These are phyloP conservation scores for Liposcelis brunnea DNA, from an alignment of 2,888 invertebrate species.

Conservation along the genomic window DNA sequence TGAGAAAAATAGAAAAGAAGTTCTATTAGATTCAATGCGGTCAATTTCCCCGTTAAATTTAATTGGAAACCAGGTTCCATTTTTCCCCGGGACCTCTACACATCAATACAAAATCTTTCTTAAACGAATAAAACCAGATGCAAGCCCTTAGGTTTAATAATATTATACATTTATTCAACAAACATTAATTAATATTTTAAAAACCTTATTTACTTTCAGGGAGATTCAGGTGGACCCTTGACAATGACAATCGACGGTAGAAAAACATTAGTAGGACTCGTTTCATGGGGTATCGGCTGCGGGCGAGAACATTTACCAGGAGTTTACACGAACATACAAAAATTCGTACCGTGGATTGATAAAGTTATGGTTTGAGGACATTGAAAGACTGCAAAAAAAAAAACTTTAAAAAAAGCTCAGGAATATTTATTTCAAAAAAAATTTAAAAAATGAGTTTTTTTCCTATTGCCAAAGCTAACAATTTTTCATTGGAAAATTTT, in stretches of 20 bases:
- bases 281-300: conserved; percentile 85
- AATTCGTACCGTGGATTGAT: conserved; percentile 82
- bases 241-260: conserved; percentile 71
- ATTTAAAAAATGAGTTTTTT: no score
- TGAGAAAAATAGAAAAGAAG: no score
- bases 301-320: conserved; percentile 79
- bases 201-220: conserved; percentile 22
- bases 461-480: no score
- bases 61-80: neutral
- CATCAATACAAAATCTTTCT: no score
- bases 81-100: no score
- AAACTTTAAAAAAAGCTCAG: neutral
- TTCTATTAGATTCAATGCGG: no score
- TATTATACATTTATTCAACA: no score
- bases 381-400: neutral
- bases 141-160: no score
- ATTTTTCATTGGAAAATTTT: no score
- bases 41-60: neutral
- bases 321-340: conserved; percentile 83
- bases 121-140: no score
- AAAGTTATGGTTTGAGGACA: conserved; percentile 49
- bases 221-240: conserved; percentile 70
- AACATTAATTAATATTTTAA: neutral
- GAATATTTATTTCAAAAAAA: no score
- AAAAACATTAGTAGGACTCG: conserved; percentile 71